Percentiles rank a stretch among this genome's conserved stretches.
phyloP scores from a whole-genome alignment of 2,888 invertebrate species.

The Cepaea hortensis region DNA sequence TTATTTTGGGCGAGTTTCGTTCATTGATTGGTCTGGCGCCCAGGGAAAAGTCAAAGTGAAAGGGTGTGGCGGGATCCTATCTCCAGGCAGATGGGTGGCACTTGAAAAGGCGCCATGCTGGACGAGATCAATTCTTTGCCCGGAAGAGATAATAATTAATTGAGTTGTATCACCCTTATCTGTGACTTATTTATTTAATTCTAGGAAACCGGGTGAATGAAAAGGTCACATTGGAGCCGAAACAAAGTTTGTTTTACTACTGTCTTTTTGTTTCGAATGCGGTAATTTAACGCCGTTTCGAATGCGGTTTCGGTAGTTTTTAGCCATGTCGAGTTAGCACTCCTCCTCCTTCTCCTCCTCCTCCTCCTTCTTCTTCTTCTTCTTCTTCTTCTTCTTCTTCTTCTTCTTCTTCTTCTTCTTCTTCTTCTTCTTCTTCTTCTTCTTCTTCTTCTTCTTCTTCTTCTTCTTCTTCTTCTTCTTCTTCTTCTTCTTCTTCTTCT shows the following conservation, averaged over 20 bases:
- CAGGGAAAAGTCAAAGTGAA: slow-evolving; percentile 31
- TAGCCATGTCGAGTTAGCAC: no score
- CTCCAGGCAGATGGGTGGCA: neutral
- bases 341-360: no score
- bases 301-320: no score
- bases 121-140: slow-evolving; percentile 3
- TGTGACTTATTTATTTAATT: no score
- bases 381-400: neutral
- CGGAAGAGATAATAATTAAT: slow-evolving; percentile 17
- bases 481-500: slow-evolving; percentile 27
- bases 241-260: no score
- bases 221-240: no score
- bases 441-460: slow-evolving; percentile 33
- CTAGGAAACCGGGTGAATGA: no score
- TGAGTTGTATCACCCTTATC: neutral
- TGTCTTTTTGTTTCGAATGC: no score
- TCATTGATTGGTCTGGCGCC: slow-evolving; percentile 10
- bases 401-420: slow-evolving; percentile 1
- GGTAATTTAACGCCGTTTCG: no score
- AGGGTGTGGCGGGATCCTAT: slow-evolving; percentile 30
- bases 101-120: slow-evolving; percentile 6
- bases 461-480: slow-evolving; percentile 47
- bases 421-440: slow-evolving; percentile 16
- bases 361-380: no score
- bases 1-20: slow-evolving; percentile 9